These are phyloP conservation scores for Melanitta fusca DNA, from an alignment of 2,797 vertebrate species.

Conservation along the genomic window DNA sequence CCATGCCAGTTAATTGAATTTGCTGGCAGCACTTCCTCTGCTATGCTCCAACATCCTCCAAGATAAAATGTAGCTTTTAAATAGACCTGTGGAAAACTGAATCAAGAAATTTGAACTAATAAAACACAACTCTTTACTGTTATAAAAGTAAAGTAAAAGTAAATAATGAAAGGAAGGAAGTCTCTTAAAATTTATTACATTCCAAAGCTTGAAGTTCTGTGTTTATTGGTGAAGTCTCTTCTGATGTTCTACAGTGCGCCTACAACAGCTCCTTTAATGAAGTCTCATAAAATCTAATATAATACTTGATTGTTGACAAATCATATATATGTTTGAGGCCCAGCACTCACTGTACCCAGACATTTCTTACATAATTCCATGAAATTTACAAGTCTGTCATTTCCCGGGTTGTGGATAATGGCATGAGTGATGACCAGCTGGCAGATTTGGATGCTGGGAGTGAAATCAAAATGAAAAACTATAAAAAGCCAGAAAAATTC, in stretches of 20 bases:
- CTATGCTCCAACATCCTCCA: slow-evolving; percentile 79
- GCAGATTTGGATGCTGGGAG: slow-evolving; percentile 34
- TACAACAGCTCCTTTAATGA: slow-evolving; percentile 90
- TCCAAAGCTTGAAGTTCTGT: slow-evolving; percentile 86
- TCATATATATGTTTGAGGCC: slow-evolving; percentile 74
- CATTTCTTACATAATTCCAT: slow-evolving; percentile 70
- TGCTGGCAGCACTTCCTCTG: slow-evolving; percentile 82
- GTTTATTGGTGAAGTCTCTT: slow-evolving; percentile 87
- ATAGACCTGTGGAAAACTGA: slow-evolving; percentile 81
- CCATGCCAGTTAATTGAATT: slow-evolving; percentile 83
- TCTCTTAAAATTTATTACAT: slow-evolving; percentile 94
- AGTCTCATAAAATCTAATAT: slow-evolving; percentile 88
- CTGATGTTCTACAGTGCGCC: slow-evolving; percentile 90
- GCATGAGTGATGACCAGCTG: slow-evolving; percentile 51
- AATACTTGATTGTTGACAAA: slow-evolving; percentile 88
- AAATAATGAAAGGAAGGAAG: slow-evolving; percentile 90
- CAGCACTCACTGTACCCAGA: slow-evolving; percentile 53
- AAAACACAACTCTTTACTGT: slow-evolving; percentile 84
- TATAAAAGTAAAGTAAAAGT: slow-evolving; percentile 86
- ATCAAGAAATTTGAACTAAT: slow-evolving; percentile 88
- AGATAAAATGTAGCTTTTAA: slow-evolving; percentile 83
- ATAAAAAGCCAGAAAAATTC: slow-evolving; percentile 54
- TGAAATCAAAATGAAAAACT: slow-evolving; percentile 50
- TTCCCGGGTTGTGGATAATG: slow-evolving; percentile 14
- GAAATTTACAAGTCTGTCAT: slow-evolving; percentile 44